Base-by-base conservation (phyloP, 37 sponge, comb jelly and placozoan genomes). In the Halichondria panicea region DNA sequence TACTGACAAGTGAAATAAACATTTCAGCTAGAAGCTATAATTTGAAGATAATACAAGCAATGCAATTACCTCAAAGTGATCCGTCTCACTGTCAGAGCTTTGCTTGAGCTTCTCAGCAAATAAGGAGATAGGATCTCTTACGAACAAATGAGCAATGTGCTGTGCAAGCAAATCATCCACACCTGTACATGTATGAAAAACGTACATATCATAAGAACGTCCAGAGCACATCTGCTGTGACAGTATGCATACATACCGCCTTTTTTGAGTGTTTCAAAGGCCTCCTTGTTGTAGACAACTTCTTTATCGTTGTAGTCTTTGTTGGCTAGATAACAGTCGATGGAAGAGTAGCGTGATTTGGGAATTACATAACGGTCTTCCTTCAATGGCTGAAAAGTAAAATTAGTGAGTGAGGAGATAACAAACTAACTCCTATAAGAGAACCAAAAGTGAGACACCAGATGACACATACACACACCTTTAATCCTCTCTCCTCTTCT, bases 101-200 rank as follows among this genome's bases (percentile, higher is more conserved):
- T 89, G 90, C 8, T 97, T 84, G 24, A 97, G 9, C 50, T 87
- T 85, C 67, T 97, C 90, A 33, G 54, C 66, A 72, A 92, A 97
- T 27, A 94, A 84, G 1, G 90, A 85, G 70, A 97, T 69, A 11
- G 98, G 90, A 58, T 97, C 98, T 43, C 98, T 62, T 34, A 88
- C 86, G 72, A 97, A 97, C 35, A 97, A 60, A 62, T 97, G 98
- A 8, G 98, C 95, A 40, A 97, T 73, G 63, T 97, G 98, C 41
- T 78, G 75, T 12, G 98, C 95, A 53, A 97, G 70, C 19, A 94
- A 63, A 22, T 81, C 77, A 78, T 95, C 96, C 24, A 95, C 44
- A 74, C 92, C 96, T 94, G 42, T 36, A 70, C 25, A 48, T 6
- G 40, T 13, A 65, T 8, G 28, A 59, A 8, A 59, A n/a, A n/a